Percentiles rank a stretch among this genome's conserved stretches.
These are phyloP conservation scores for Lasius platythorax DNA, from an alignment of 2,888 invertebrate species.

Conservation along the genomic window DNA sequence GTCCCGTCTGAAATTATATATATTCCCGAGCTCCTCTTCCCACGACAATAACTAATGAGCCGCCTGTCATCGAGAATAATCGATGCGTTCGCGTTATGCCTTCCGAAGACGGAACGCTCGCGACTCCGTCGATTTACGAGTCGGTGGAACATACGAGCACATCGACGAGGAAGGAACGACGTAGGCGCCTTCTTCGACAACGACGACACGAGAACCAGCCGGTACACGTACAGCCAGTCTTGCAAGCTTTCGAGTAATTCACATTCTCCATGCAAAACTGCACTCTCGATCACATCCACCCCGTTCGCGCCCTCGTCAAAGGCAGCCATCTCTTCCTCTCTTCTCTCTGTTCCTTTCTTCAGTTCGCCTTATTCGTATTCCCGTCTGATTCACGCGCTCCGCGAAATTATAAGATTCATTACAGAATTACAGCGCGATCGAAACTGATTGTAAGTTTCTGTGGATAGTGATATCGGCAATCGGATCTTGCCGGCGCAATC, in stretches of 20 bases:
- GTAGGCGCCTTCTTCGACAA: slow-evolving; percentile 41
- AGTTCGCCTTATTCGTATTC: slow-evolving; percentile 8
- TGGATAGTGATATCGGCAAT: neutral
- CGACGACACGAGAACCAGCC: neutral
- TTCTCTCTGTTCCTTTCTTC: slow-evolving; percentile 3
- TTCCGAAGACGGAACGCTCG: slow-evolving; percentile 46
- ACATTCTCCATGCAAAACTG: slow-evolving; percentile 59
- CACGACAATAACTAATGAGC: slow-evolving; percentile 54
- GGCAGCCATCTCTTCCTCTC: neutral
- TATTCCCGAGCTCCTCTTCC: slow-evolving; percentile 35
- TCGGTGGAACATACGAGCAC: slow-evolving; percentile 15
- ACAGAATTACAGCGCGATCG: slow-evolving; percentile 9
- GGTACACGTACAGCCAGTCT: slow-evolving; percentile 24
- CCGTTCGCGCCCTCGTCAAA: slow-evolving; percentile 15
- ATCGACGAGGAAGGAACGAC: slow-evolving; percentile 24
- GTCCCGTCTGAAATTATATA: slow-evolving; percentile 41
- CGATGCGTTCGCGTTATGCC: slow-evolving; percentile 55
- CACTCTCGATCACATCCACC: slow-evolving; percentile 16
- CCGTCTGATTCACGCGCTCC: slow-evolving; percentile 31
- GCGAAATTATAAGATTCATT: slow-evolving; percentile 27
- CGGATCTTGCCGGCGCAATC: neutral
- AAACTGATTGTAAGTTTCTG: slow-evolving; percentile 11
- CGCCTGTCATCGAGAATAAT: slow-evolving; percentile 56
- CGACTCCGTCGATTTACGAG: slow-evolving; percentile 71
- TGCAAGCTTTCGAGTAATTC: slow-evolving; percentile 67